Evolutionary conservation across 2,888 invertebrate genomes (phyloP), one percentile per base, ranked within the genome.

Genomic region (Eupsilia transversa): DNA sequence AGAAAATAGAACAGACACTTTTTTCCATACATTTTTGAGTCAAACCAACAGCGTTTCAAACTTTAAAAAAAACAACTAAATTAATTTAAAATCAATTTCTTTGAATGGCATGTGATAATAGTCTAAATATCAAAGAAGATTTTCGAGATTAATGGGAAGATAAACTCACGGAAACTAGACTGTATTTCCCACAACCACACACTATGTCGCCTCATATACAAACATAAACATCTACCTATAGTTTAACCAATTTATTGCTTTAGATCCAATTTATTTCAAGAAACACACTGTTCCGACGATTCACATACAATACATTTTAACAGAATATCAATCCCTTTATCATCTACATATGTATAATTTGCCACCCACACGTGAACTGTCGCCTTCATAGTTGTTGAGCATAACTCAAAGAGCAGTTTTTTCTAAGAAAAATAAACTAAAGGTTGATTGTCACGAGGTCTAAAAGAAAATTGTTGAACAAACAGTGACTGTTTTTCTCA

Each of bases 221-320:
- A 46, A 77, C 20, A 81, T 73, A 71, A 83, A 81, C 64, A 65
- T 54, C 35, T n/a, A n/a, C n/a, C n/a, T 59, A 46, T 68, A 77
- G n/a, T 63, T 65, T 77, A 81, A 17, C 43, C 17, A 77, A 74
- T 72, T 84, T 77, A 77, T 68, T 27, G 64, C 17, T 57, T 35
- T 20, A 12, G 3, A 35, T 30, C 20, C 33, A 5, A 74, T 80
- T 77, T 81, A 81, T 83, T 67, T 61, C 4, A 54, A 70, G 33
- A 65, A 71, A 60, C 69, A 65, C 35, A 7, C 6, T 73, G 73
- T 74, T 67, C 35, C 41, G 65, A 72, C 74, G 69, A 67, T 56
- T 59, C 59, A 33, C 17, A 27, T 64, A 33, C 33, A 63, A 76
- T 83, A 74, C 35, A 83, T 75, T 70, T 60, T 4, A 14, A 43